These are phyloP conservation scores for Diplosoma virens DNA, from an alignment of 23 tunicate genomes.

Conservation along the genomic window DNA sequence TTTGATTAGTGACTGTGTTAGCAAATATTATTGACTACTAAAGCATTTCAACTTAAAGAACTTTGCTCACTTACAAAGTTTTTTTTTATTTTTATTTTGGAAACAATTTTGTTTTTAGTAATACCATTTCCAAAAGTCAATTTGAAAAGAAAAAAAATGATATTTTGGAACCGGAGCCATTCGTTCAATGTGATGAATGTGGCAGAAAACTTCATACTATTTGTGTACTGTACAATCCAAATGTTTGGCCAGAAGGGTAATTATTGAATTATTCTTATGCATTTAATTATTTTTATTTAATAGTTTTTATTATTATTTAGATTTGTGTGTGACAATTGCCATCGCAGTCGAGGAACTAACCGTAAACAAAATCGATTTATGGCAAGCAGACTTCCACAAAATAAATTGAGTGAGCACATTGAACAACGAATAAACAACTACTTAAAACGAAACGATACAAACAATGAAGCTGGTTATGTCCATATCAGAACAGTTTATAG, in stretches of 20 bases:
- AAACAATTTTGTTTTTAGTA: slow-evolving; percentile 22
- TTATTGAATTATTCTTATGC: not conserved
- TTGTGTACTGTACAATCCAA: slow-evolving; percentile 76
- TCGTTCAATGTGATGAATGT: slow-evolving; percentile 72
- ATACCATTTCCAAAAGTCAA: slow-evolving; percentile 73
- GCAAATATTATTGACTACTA: too few relatives aligned
- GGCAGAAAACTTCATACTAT: slow-evolving; percentile 88
- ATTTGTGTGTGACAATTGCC: slow-evolving; percentile 84
- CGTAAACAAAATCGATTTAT: slow-evolving; percentile 83
- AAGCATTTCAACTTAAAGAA: too few relatives aligned
- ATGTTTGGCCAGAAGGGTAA: slow-evolving; percentile 95
- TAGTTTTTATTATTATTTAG: slow-evolving; percentile 27
- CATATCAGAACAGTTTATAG: slow-evolving; percentile 84
- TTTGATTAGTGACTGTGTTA: too few relatives aligned
- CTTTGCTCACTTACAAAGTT: too few relatives aligned
- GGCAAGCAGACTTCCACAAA: slow-evolving; percentile 84
- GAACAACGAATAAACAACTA: slow-evolving; percentile 79
- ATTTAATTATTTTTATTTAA: not conserved
- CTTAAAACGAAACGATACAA: slow-evolving; percentile 69
- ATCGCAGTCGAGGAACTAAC: slow-evolving; percentile 43
- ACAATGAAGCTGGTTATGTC: slow-evolving; percentile 87
- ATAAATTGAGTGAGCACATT: slow-evolving; percentile 81
- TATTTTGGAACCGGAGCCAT: slow-evolving; percentile 78
- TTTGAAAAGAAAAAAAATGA: slow-evolving; percentile 91
- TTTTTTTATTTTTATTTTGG: too few relatives aligned